Conservation (phyloP, 1,140 invertebrate species). For the Sinonovacula constricta region DNA sequence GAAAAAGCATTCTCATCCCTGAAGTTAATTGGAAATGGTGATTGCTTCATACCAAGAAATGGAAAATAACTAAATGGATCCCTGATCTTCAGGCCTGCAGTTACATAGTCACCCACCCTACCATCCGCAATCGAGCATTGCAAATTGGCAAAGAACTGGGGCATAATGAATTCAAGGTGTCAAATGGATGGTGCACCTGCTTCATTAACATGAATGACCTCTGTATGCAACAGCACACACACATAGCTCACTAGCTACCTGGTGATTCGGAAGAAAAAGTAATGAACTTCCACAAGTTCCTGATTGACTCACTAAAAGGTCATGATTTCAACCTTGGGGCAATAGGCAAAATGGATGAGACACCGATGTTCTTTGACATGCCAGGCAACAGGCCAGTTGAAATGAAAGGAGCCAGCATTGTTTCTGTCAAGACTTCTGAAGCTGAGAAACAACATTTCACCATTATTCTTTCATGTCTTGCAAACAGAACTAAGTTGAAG, state of each 20-base stretch:
- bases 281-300: slow-evolving; percentile 2
- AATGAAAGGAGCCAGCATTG: not conserved
- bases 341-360: not conserved
- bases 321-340: not conserved
- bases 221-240: not conserved
- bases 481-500: slow-evolving; percentile 64
- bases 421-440: not conserved
- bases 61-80: not conserved
- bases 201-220: slow-evolving; percentile 13
- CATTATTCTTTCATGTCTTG: slow-evolving; percentile 38
- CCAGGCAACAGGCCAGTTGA: not conserved
- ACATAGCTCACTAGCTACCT: slow-evolving; percentile 7
- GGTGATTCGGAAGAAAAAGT: slow-evolving; percentile 24
- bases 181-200: not conserved
- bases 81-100: not conserved
- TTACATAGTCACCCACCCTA: not conserved
- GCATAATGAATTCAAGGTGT: slow-evolving; percentile 9
- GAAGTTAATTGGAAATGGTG: not conserved
- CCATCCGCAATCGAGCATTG: not conserved
- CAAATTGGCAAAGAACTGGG: not conserved
- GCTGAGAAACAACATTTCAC: too few species aligned
- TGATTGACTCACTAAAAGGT: not conserved
- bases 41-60: not conserved
- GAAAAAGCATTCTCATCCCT: too few species aligned
- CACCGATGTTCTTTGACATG: not conserved